phyloP scores from a whole-genome alignment of 1,140 invertebrate genomes.

The Capitella teleta region DNA sequence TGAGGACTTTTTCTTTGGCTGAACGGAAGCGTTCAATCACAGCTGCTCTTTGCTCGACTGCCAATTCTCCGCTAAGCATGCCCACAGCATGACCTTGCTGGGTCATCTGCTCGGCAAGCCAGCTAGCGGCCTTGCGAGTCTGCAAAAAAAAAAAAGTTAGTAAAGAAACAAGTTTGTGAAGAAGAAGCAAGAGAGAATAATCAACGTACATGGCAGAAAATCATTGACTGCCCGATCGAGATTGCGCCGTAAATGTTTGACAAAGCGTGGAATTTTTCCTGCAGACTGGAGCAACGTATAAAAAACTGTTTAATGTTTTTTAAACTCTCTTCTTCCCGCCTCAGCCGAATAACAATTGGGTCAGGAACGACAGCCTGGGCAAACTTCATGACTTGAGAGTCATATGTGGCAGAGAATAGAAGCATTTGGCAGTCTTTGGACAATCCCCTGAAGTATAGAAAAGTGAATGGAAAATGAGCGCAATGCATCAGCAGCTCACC shows the following conservation, averaged over 20 bases:
- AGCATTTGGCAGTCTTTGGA: constrained; percentile 78
- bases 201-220: constrained; percentile 81
- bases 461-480: not conserved
- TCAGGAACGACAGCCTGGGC: constrained; percentile 87
- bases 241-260: constrained; percentile 92
- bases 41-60: constrained; percentile 79
- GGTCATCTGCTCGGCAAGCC: constrained; percentile 78
- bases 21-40: constrained; percentile 87
- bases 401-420: constrained; percentile 97
- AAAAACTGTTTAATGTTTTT: constrained; percentile 98
- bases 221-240: constrained; percentile 93
- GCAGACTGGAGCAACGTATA: constrained; percentile 68
- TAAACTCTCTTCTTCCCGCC: constrained; percentile 86
- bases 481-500: constrained; percentile 45
- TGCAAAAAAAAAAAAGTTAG: constrained; percentile 32
- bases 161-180: not conserved
- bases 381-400: constrained; percentile 88
- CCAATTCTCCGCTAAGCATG: constrained; percentile 76
- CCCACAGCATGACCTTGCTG: constrained; percentile 88
- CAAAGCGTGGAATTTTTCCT: constrained; percentile 78
- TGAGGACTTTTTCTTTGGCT: constrained; percentile 86
- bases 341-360: constrained; percentile 71
- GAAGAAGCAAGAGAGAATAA: not conserved
- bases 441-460: constrained; percentile 20
- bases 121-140: constrained; percentile 77